Evolutionary conservation across 2,113 vertebrate genomes (phyloP).

Genomic region (Orientallactaga bullata): DNA sequence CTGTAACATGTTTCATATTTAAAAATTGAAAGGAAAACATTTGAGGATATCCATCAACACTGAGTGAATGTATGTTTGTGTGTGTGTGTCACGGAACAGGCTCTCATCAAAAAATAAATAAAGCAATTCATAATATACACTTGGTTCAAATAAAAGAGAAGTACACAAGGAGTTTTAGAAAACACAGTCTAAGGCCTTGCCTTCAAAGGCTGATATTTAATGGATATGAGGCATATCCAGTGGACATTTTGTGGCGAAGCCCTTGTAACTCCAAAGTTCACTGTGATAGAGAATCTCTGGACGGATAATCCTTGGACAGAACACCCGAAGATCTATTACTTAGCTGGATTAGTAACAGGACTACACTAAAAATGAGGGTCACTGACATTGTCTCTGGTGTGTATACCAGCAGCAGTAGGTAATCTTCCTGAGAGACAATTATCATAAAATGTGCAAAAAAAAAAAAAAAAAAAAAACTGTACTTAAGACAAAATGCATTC

Average conservation of each 20-base stretch:
- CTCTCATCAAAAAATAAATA: constrained; percentile 40
- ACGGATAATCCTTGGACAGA: not conserved
- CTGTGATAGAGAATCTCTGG: not conserved
- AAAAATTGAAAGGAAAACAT: constrained; percentile 41
- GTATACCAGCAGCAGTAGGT: not conserved
- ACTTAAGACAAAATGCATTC: constrained; percentile 21
- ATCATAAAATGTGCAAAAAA: not conserved
- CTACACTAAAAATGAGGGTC: not conserved
- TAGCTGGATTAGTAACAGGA: not conserved
- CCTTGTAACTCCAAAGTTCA: not conserved
- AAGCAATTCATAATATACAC: constrained; percentile 27
- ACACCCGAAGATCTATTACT: not conserved
- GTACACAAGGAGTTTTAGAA: not conserved
- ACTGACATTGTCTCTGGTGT: not conserved
- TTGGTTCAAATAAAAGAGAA: constrained; percentile 1
- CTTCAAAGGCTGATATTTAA: not conserved
- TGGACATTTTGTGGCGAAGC: not conserved
- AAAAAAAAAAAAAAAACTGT: not conserved
- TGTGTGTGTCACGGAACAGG: not conserved
- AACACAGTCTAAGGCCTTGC: not conserved
- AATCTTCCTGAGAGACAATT: not conserved
- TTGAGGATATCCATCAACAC: constrained; percentile 30
- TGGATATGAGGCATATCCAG: not conserved
- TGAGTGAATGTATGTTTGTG: constrained; percentile 4
- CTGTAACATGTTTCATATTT: constrained; percentile 49